Conservation (phyloP, 1,140 invertebrate genomes). For the Drosophila ironensis region DNA sequence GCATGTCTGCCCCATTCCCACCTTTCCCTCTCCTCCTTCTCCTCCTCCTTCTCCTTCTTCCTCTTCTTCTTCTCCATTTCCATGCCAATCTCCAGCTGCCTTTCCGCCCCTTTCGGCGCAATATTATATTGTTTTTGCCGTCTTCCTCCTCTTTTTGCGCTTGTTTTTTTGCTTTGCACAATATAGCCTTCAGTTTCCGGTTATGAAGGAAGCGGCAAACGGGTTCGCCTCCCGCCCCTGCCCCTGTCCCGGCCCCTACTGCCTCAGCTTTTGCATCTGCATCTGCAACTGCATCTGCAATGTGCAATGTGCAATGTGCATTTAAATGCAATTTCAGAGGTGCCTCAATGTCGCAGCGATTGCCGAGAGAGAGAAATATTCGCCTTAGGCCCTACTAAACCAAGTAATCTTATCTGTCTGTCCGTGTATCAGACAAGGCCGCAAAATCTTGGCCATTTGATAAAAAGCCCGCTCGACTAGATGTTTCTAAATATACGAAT, state of each 20-base stretch:
- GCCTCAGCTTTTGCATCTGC: too few species aligned
- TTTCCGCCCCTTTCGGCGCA: slow-evolving; percentile 24
- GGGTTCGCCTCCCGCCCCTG: slow-evolving; percentile 45
- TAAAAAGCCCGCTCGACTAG: not conserved
- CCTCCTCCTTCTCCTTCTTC: slow-evolving; percentile 27
- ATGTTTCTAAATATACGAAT: not conserved
- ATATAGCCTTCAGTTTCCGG: slow-evolving; percentile 79
- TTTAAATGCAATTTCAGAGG: slow-evolving; percentile 69
- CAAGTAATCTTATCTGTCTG: too few species aligned
- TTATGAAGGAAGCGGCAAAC: slow-evolving; percentile 77
- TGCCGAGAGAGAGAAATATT: too few species aligned
- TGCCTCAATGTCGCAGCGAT: slow-evolving; percentile 61
- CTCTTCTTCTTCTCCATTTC: not conserved
- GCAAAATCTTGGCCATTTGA: not conserved
- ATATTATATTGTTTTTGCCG: slow-evolving; percentile 32
- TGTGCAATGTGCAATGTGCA: slow-evolving; percentile 58
- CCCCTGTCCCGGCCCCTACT: too few species aligned
- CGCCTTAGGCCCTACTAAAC: too few species aligned
- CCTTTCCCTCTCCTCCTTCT: slow-evolving; percentile 26
- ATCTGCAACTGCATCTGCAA: too few species aligned
- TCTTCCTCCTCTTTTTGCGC: slow-evolving; percentile 42
- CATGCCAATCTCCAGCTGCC: slow-evolving; percentile 37
- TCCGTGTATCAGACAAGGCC: too few species aligned
- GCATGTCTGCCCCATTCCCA: slow-evolving; percentile 34
- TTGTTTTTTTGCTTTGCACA: slow-evolving; percentile 63